phyloP scores from a whole-genome alignment of 2,888 invertebrate genomes.

The Syrista parreyssii region DNA sequence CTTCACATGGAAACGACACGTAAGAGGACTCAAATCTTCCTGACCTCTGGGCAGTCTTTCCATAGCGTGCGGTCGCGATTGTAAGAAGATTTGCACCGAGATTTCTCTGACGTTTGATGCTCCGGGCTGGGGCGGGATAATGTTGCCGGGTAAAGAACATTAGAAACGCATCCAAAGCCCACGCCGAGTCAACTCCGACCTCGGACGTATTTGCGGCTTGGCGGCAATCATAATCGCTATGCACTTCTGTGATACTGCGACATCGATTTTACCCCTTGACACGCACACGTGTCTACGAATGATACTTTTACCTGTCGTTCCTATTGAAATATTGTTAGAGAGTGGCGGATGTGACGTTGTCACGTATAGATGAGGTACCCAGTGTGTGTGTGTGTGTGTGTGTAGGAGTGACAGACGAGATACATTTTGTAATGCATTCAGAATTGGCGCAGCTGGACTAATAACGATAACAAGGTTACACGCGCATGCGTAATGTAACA shows the following conservation, averaged over 20 bases:
- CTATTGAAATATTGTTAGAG: not conserved
- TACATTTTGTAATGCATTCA: not conserved
- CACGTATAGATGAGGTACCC: not conserved
- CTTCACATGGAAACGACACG: not conserved
- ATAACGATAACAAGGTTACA: conserved; percentile 32
- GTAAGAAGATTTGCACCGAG: not conserved
- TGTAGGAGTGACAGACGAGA: not conserved
- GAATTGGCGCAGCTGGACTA: not conserved
- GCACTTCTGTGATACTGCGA: not conserved
- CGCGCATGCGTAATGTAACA: conserved; percentile 24
- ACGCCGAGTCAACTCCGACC: not conserved
- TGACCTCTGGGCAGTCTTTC: not conserved
- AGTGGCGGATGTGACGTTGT: not conserved
- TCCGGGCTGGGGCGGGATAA: not conserved
- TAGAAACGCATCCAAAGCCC: not conserved
- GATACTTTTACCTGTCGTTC: not conserved
- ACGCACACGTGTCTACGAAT: not conserved
- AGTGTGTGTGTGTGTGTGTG: too few species aligned
- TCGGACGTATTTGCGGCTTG: not conserved
- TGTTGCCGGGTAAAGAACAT: not conserved
- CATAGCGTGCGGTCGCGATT: not conserved
- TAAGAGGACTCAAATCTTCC: not conserved
- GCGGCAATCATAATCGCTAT: not conserved
- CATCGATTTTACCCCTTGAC: not conserved
- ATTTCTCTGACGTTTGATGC: not conserved